A percentile compares a stretch with the other conserved stretches of the same genome.
phyloP scores from a whole-genome alignment of 2,888 invertebrate species.

The Melipona beecheii region DNA sequence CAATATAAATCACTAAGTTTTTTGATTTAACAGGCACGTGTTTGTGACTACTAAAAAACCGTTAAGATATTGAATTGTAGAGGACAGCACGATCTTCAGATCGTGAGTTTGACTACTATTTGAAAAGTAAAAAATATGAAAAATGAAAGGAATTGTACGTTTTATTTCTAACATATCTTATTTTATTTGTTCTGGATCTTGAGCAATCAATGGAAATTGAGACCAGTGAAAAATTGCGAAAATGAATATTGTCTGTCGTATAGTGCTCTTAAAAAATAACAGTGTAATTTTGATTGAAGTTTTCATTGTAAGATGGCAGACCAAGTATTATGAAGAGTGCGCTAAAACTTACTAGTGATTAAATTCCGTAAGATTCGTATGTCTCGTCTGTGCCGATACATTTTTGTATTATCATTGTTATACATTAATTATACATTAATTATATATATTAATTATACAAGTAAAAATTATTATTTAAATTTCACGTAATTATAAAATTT shows the following conservation, averaged over 20 bases:
- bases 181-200: neutral
- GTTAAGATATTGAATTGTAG: slow-evolving; percentile 3
- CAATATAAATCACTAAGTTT: neutral
- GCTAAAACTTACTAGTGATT: neutral
- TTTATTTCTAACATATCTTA: neutral
- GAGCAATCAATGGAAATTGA: neutral
- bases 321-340: neutral
- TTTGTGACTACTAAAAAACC: neutral
- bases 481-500: no score
- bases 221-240: neutral
- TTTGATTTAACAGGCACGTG: neutral
- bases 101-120: neutral
- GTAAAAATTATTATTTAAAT: no score
- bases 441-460: no score
- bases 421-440: no score
- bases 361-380: neutral
- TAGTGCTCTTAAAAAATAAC: no score
- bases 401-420: no score
- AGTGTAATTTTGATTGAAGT: no score
- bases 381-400: no score
- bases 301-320: neutral
- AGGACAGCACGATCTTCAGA: slow-evolving; percentile 5
- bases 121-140: neutral
- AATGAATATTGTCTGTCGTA: neutral
- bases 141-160: neutral